Evolutionary conservation across 2,797 vertebrate genomes (phyloP).

Genomic region (Poliocrania exsul): DNA sequence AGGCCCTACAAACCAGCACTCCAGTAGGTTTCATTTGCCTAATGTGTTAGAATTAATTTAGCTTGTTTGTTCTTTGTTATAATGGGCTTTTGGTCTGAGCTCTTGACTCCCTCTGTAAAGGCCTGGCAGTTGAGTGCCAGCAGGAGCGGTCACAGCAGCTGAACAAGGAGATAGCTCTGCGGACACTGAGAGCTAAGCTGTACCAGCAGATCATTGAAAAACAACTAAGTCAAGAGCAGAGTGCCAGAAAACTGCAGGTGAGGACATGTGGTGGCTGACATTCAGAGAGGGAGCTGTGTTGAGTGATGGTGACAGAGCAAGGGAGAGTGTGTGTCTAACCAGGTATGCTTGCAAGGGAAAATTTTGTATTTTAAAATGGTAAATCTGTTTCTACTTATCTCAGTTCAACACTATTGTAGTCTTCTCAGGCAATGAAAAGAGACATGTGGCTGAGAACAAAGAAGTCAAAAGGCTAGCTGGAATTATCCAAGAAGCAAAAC

Average conservation of each 20-base stretch:
- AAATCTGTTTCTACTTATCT: background rate
- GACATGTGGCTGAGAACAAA: background rate
- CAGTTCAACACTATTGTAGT: rapidly evolving
- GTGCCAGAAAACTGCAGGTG: conserved; percentile 88
- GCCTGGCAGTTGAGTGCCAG: conserved; percentile 88
- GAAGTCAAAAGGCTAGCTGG: background rate
- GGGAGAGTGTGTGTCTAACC: background rate
- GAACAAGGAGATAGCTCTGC: conserved; percentile 89
- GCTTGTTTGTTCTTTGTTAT: conserved; percentile 13
- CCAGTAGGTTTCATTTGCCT: background rate
- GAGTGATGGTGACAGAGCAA: background rate
- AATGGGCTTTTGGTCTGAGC: background rate
- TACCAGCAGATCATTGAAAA: conserved; percentile 83
- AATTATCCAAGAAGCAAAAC: background rate
- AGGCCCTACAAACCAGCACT: background rate
- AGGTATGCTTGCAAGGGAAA: background rate
- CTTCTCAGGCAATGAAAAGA: background rate
- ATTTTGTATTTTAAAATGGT: background rate
- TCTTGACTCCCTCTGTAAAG: conserved; percentile 70
- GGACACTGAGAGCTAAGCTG: conserved; percentile 83
- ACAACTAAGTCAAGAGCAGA: conserved; percentile 77
- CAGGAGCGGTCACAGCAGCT: conserved; percentile 90
- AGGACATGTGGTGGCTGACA: background rate
- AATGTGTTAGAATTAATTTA: background rate
- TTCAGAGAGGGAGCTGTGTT: background rate